These are phyloP conservation scores for Hylaeus anthracinus DNA, from an alignment of 1,140 invertebrate genomes.

Conservation along the genomic window DNA sequence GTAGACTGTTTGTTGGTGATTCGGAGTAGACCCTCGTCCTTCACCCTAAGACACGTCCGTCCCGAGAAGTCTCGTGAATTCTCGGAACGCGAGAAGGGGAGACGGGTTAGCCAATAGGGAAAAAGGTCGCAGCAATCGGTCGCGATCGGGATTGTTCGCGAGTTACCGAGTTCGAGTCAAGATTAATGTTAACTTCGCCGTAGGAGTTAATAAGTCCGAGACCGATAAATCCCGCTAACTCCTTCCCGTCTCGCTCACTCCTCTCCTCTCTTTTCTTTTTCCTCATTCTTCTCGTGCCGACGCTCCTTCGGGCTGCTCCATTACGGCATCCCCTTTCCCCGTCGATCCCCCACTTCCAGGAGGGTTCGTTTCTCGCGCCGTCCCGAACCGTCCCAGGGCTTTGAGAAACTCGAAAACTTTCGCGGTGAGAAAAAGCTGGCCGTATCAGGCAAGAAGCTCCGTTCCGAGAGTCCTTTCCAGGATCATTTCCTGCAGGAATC, in stretches of 20 bases:
- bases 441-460: slow-evolving; percentile 58
- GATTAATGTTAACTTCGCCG: slow-evolving; percentile 65
- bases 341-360: neutral
- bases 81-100: neutral
- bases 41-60: neutral
- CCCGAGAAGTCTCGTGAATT: neutral
- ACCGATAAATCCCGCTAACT: slow-evolving; percentile 61
- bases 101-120: slow-evolving; percentile 31
- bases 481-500: slow-evolving; percentile 56
- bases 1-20: too few species aligned
- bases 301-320: slow-evolving; percentile 39
- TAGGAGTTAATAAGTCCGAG: slow-evolving; percentile 64
- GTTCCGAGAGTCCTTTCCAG: slow-evolving; percentile 49
- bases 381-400: slow-evolving; percentile 49
- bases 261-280: slow-evolving; percentile 15
- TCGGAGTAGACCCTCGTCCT: too few species aligned
- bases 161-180: slow-evolving; percentile 62
- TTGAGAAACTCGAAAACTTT: slow-evolving; percentile 65
- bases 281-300: slow-evolving; percentile 36
- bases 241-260: slow-evolving; percentile 4
- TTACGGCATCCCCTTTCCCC: slow-evolving; percentile 43
- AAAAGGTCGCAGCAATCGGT: slow-evolving; percentile 58
- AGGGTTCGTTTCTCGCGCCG: slow-evolving; percentile 39
- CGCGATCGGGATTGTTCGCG: slow-evolving; percentile 63
- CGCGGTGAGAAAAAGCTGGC: slow-evolving; percentile 53